phyloP scores from a whole-genome alignment of 2,113 vertebrate species.

The Platysternon megacephalum region DNA sequence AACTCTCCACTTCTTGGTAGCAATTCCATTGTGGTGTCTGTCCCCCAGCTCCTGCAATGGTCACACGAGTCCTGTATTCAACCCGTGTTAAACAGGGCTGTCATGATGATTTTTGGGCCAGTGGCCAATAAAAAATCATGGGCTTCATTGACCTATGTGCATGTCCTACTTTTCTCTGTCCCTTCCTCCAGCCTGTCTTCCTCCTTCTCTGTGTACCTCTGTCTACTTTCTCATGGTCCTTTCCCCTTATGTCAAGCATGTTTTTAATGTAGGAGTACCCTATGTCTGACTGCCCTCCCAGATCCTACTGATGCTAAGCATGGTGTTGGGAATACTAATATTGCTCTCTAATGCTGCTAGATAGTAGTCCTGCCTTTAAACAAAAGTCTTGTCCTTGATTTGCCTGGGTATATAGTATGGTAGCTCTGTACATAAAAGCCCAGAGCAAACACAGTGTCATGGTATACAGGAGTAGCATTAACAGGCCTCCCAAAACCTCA shows the following conservation, averaged over 20 bases:
- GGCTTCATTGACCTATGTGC: conserved; percentile 10
- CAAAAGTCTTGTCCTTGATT: background rate
- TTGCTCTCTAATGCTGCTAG: background rate
- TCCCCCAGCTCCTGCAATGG: conserved; percentile 16
- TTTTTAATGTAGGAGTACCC: no score
- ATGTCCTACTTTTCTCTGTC: background rate
- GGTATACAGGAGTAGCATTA: background rate
- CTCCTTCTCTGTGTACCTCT: no score
- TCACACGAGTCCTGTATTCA: background rate
- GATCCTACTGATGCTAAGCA: conserved; percentile 19
- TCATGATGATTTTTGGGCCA: background rate
- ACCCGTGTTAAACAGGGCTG: background rate
- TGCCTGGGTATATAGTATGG: background rate
- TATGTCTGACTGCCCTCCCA: background rate
- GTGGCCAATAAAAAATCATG: background rate
- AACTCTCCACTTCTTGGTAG: conserved; percentile 31
- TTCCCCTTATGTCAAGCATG: no score
- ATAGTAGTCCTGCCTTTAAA: background rate
- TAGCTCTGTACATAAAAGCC: background rate
- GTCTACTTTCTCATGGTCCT: no score
- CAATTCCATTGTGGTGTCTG: conserved; percentile 50
- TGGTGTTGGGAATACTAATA: background rate
- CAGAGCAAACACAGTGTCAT: background rate
- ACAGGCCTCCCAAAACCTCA: background rate
- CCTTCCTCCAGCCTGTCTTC: background rate